Percentiles rank a stretch among this genome's conserved stretches.
phyloP scores from a whole-genome alignment of 2,113 vertebrate species.

The Hippocampus abdominalis region DNA sequence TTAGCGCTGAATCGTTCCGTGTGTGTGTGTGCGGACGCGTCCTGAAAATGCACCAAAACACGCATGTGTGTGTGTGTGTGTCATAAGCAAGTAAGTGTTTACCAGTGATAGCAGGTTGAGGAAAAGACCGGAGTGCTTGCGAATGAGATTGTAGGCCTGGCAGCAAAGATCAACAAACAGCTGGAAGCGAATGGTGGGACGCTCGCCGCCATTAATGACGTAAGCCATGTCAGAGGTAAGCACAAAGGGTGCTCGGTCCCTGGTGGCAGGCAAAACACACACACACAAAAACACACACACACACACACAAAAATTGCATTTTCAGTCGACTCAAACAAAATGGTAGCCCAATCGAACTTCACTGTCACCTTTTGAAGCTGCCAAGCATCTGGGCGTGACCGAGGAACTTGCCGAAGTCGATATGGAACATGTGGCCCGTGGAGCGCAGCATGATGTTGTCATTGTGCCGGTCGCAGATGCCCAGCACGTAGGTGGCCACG shows the following conservation, averaged over 20 bases:
- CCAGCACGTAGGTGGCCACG: conserved; percentile 93
- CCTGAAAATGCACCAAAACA: no score
- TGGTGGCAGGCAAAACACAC: conserved; percentile 45
- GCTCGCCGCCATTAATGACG: conserved; percentile 96
- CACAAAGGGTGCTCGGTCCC: conserved; percentile 95
- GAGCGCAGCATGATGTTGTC: conserved; percentile 98
- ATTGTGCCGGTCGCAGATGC: conserved; percentile 97
- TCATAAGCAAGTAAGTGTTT: conserved; percentile 38
- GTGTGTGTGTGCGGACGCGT: no score
- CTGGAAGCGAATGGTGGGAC: conserved; percentile 95
- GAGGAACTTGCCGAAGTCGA: conserved; percentile 97
- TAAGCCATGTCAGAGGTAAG: conserved; percentile 99
- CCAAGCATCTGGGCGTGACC: conserved; percentile 98
- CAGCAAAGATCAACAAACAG: conserved; percentile 95
- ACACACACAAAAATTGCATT: not conserved
- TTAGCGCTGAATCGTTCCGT: not conserved
- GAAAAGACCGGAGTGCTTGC: conserved; percentile 91
- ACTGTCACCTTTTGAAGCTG: conserved; percentile 89
- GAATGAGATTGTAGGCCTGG: conserved; percentile 95
- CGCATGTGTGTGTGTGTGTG: not conserved
- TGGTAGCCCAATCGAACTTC: not conserved
- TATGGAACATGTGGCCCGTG: conserved; percentile 98
- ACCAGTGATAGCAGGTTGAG: conserved; percentile 95
- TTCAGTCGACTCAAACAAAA: not conserved
- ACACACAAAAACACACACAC: not conserved